Conservation (phyloP, 2,797 vertebrate species). For the Danio jaintianensis region DNA sequence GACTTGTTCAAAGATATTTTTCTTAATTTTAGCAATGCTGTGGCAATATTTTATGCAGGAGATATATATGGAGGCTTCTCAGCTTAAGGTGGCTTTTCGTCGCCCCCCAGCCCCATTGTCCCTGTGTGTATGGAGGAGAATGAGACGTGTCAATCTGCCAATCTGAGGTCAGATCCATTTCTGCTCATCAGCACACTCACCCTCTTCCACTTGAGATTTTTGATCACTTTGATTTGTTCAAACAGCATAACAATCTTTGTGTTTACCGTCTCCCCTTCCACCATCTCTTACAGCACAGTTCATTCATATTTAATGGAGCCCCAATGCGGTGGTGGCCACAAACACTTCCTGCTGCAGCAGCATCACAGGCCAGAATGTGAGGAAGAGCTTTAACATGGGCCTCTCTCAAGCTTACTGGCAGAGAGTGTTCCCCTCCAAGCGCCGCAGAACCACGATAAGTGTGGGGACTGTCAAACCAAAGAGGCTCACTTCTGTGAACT, state of each 20-base stretch:
- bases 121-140: slow-evolving; percentile 10
- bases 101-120: slow-evolving; percentile 10
- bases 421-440: slow-evolving; percentile 17
- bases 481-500: slow-evolving; percentile 28
- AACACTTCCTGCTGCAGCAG: slow-evolving; percentile 46
- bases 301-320: slow-evolving; percentile 78
- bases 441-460: slow-evolving; percentile 12
- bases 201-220: slow-evolving; percentile 64
- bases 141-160: slow-evolving; percentile 25
- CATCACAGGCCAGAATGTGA: slow-evolving; percentile 12
- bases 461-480: slow-evolving; percentile 14
- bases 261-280: slow-evolving; percentile 62
- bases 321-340: slow-evolving; percentile 59
- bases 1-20: background rate
- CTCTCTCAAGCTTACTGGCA: background rate
- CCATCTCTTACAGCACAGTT: slow-evolving; percentile 72
- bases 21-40: background rate
- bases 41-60: background rate
- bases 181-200: background rate
- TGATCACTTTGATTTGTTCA: slow-evolving; percentile 79
- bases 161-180: slow-evolving; percentile 45
- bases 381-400: slow-evolving; percentile 4
- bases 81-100: background rate
- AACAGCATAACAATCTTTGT: slow-evolving; percentile 70
- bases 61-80: slow-evolving; percentile 1